Conservation (phyloP, 2,113 vertebrate genomes). For the Collichthys lucidus region DNA sequence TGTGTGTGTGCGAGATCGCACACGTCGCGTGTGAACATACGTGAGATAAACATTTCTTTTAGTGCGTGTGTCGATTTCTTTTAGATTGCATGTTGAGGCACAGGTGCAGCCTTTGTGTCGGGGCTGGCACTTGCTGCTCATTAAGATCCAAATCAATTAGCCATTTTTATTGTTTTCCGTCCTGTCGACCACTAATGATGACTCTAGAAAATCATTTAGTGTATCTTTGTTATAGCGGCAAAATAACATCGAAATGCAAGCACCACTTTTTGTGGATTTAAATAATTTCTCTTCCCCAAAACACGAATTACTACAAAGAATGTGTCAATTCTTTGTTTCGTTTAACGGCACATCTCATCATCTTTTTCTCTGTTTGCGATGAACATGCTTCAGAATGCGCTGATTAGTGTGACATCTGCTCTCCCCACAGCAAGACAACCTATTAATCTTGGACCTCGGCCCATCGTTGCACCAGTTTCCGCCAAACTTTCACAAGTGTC, state of each 20-base stretch:
- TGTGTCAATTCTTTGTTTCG: background rate
- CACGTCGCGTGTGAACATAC: background rate
- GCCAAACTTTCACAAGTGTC: background rate
- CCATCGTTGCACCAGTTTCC: no score
- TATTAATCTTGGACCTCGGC: background rate
- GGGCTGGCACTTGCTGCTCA: background rate
- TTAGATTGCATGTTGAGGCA: constrained; percentile 29
- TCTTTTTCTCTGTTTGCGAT: background rate
- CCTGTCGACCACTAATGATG: background rate
- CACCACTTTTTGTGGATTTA: background rate
- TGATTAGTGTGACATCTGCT: background rate
- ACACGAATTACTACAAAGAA: background rate
- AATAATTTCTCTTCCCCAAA: constrained; percentile 15
- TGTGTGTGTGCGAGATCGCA: background rate
- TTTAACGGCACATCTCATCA: background rate
- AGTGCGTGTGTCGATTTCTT: constrained; percentile 6
- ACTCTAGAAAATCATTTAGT: background rate
- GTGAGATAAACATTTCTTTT: constrained; percentile 3
- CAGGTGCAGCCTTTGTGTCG: constrained; percentile 10
- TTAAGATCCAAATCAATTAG: constrained; percentile 48
- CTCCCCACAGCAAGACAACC: background rate
- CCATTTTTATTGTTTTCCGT: constrained; percentile 25
- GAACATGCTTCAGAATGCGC: background rate
- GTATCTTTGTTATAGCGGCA: background rate
- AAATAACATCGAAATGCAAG: background rate